Evolutionary conservation across 2,888 invertebrate species (phyloP).

Genomic region (Drosophila macrospina): DNA sequence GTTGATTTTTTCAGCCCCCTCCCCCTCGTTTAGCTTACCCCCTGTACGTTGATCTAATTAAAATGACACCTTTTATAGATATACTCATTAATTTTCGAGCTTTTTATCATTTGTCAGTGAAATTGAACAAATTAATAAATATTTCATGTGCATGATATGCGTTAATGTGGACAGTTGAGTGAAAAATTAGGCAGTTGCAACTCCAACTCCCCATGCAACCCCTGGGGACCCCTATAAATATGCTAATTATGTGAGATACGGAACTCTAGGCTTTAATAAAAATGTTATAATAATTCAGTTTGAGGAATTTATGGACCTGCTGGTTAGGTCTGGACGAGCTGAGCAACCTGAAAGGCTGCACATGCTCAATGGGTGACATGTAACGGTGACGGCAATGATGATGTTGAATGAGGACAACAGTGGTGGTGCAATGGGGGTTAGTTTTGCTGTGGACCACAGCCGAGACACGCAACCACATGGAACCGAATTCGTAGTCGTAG

Average conservation of each 20-base stretch:
- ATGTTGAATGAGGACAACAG: conserved; percentile 24
- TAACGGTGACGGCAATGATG: conserved; percentile 52
- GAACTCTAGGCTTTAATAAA: conserved; percentile 66
- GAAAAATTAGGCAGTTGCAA: conserved; percentile 73
- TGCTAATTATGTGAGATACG: conserved; percentile 75
- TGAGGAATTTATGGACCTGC: conserved; percentile 74
- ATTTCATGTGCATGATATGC: conserved; percentile 57
- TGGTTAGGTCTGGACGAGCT: conserved; percentile 43
- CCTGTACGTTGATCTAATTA: conserved; percentile 62
- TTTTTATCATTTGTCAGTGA: conserved; percentile 79
- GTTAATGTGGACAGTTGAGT: conserved; percentile 78
- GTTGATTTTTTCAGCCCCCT: conserved; percentile 30
- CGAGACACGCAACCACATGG: conserved; percentile 75
- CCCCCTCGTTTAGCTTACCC: conserved; percentile 19
- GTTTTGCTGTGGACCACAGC: conserved; percentile 60
- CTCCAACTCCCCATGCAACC: conserved; percentile 23
- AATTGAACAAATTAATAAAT: conserved; percentile 80
- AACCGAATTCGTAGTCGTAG: conserved; percentile 47
- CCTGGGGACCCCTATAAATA: conserved; percentile 62
- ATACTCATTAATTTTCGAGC: conserved; percentile 69
- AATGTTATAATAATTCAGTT: conserved; percentile 79
- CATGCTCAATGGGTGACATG: conserved; percentile 78
- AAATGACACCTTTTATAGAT: conserved; percentile 70
- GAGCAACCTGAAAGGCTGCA: conserved; percentile 78
- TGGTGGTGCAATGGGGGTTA: conserved; percentile 39